These are phyloP conservation scores for Ramphastos sulfuratus DNA, from an alignment of 2,113 vertebrate genomes.

Conservation along the genomic window DNA sequence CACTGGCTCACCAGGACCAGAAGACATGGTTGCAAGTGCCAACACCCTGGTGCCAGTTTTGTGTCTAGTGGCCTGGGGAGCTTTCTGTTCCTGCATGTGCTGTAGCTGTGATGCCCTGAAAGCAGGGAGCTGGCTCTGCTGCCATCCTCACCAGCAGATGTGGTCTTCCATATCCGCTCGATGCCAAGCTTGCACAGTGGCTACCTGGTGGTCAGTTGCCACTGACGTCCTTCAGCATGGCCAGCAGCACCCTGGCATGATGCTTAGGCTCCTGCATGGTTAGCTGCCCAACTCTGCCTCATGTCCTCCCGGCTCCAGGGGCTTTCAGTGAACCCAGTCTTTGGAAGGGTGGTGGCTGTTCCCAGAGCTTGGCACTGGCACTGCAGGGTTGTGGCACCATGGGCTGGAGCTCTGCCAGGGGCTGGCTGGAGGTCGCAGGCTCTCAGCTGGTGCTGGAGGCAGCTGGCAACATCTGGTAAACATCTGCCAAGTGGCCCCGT, in stretches of 20 bases:
- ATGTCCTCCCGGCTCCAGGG: accelerated
- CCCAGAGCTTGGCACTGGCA: not conserved
- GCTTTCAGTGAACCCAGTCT: not conserved
- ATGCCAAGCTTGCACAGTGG: not conserved
- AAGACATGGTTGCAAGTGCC: not conserved
- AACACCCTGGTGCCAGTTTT: accelerated
- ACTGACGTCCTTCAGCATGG: not conserved
- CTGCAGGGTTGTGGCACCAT: accelerated
- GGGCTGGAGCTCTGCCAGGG: not conserved
- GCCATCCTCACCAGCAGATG: accelerated
- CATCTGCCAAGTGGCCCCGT: not conserved
- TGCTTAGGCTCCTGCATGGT: accelerated
- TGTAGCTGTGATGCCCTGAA: accelerated
- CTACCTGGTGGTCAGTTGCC: not conserved
- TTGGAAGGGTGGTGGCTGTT: not conserved
- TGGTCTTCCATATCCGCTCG: not conserved
- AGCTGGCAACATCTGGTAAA: conserved; percentile 48
- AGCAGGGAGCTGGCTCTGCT: not conserved
- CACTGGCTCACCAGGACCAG: not conserved
- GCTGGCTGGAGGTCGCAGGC: not conserved
- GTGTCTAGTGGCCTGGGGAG: accelerated
- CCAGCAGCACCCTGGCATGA: accelerated
- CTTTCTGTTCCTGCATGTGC: accelerated
- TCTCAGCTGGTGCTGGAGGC: not conserved
- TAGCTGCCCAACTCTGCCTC: not conserved